Conservation (phyloP, 2,888 invertebrate species). For the Vandiemenella viatica region DNA sequence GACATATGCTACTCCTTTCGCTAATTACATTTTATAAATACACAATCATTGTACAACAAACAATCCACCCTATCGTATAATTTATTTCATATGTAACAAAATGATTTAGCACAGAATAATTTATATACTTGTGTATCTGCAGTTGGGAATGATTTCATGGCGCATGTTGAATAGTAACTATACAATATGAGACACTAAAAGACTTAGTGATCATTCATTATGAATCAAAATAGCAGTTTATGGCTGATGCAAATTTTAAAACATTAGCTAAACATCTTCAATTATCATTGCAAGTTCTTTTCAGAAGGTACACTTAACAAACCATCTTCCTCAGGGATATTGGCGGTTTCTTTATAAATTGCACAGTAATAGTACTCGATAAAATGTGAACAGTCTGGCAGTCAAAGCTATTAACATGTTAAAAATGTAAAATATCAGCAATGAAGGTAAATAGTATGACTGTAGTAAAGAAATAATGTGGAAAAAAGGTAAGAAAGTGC, state of each 20-base stretch:
- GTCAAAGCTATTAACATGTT: constrained; percentile 10
- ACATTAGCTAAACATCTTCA: not conserved
- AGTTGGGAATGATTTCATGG: no score
- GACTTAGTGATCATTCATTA: not conserved
- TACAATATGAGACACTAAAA: not conserved
- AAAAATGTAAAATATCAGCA: no score
- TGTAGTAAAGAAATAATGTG: no score
- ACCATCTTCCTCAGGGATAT: not conserved
- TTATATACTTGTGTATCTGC: not conserved
- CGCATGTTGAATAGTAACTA: no score
- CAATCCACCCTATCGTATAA: not conserved
- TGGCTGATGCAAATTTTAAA: constrained; percentile 1
- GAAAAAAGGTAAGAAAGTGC: no score
- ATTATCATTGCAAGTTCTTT: not conserved
- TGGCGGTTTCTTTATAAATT: constrained; percentile 2
- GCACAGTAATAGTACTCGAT: constrained; percentile 8
- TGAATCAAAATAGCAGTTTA: not conserved
- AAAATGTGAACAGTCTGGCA: constrained; percentile 7
- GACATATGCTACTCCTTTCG: constrained; percentile 2
- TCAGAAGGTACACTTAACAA: constrained; percentile 1
- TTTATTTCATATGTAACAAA: not conserved
- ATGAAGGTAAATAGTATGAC: no score
- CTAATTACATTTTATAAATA: constrained; percentile 3
- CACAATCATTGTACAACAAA: constrained; percentile 6
- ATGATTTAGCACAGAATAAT: not conserved